These are phyloP conservation scores for Noctua janthina DNA, from an alignment of 2,888 invertebrate genomes.

Conservation along the genomic window DNA sequence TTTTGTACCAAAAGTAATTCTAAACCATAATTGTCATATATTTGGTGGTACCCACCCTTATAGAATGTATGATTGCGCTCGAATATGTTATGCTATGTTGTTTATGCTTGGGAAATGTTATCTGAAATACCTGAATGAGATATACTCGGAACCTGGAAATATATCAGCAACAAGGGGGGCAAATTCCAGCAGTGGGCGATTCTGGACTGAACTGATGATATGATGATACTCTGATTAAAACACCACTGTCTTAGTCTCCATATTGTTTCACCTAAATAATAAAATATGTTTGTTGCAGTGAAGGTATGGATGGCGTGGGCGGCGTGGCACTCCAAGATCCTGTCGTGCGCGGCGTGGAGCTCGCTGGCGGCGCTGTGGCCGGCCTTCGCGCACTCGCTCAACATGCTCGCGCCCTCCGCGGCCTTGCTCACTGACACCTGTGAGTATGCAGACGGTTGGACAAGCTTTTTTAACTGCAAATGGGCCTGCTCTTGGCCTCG, in stretches of 20 bases:
- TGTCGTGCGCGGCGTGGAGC: slow-evolving; percentile 90
- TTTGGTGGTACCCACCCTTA: too few species aligned
- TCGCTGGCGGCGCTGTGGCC: slow-evolving; percentile 94
- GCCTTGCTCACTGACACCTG: slow-evolving; percentile 80
- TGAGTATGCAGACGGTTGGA: slow-evolving; percentile 77
- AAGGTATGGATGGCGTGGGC: slow-evolving; percentile 95
- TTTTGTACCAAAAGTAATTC: too few species aligned
- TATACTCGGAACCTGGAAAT: neutral
- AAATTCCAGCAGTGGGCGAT: neutral
- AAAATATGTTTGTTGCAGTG: slow-evolving; percentile 83
- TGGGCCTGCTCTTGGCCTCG: too few species aligned
- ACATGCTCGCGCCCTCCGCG: slow-evolving; percentile 89
- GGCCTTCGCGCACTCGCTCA: slow-evolving; percentile 94
- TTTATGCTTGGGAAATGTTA: too few species aligned
- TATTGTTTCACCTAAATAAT: neutral
- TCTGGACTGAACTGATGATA: neutral
- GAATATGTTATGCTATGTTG: too few species aligned
- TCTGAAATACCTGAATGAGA: neutral
- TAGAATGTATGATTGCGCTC: too few species aligned
- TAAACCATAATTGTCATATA: too few species aligned
- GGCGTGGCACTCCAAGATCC: slow-evolving; percentile 89
- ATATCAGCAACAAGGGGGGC: neutral
- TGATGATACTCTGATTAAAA: neutral
- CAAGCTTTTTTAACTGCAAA: too few species aligned
- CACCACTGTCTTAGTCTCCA: neutral